Conservation (phyloP, 2,888 invertebrate genomes). For the Nipponacmea schrenckii region DNA sequence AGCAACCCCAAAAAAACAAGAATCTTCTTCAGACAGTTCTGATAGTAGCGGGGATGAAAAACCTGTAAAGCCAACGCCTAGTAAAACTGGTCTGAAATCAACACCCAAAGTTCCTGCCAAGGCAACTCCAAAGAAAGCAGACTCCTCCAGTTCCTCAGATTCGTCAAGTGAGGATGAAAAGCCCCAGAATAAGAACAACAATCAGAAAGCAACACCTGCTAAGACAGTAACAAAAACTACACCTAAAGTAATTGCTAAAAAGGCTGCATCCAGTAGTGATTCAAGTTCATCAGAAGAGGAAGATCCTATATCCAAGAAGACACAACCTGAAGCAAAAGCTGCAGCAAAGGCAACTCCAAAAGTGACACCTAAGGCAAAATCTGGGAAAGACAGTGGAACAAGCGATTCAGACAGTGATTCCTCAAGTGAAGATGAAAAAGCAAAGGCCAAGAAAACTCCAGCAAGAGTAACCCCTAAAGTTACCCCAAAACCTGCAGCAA, state of each 20-base stretch:
- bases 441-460: slow-evolving; percentile 17
- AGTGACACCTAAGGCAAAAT: slow-evolving; percentile 26
- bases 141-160: background rate
- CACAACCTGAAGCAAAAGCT: background rate
- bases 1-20: slow-evolving; percentile 13
- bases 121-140: background rate
- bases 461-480: slow-evolving; percentile 9
- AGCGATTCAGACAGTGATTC: slow-evolving; percentile 17
- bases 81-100: background rate
- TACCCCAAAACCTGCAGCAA: slow-evolving; percentile 1
- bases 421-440: background rate
- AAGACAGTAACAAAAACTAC: slow-evolving; percentile 3
- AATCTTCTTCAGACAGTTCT: slow-evolving; percentile 23
- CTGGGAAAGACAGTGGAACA: slow-evolving; percentile 30
- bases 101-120: background rate
- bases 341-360: background rate
- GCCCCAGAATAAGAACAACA: background rate
- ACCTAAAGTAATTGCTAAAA: background rate
- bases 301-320: background rate
- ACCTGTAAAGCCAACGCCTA: background rate
- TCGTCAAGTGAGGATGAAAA: slow-evolving; percentile 5
- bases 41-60: slow-evolving; percentile 18
- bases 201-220: slow-evolving; percentile 13
- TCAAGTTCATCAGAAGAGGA: background rate
- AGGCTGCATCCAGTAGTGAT: background rate